Percentiles rank a stretch among this genome's conserved stretches.
phyloP scores from a whole-genome alignment of 2,888 invertebrate genomes.

The Bimastos eiseni region DNA sequence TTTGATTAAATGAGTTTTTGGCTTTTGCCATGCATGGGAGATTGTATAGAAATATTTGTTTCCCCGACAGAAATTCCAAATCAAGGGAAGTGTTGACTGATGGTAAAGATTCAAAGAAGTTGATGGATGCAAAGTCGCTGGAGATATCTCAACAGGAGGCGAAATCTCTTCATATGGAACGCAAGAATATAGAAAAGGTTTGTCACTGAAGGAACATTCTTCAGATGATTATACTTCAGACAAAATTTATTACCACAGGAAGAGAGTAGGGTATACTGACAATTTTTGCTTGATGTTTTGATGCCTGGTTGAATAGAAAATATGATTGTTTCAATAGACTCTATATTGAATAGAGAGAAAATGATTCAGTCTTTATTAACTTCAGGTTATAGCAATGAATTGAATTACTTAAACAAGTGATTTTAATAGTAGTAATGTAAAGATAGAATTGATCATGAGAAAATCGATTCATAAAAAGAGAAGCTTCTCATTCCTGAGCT shows the following conservation, averaged over 20 bases:
- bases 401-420: too few species aligned
- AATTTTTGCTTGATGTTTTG: too few species aligned
- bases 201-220: background rate
- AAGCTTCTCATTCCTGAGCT: too few species aligned
- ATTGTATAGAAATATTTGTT: background rate
- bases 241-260: background rate
- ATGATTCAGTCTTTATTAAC: too few species aligned
- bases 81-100: background rate
- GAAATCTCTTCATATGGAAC: conserved; percentile 46
- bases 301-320: too few species aligned
- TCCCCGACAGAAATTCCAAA: background rate
- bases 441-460: too few species aligned
- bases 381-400: too few species aligned
- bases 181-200: conserved; percentile 42
- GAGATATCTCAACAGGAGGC: conserved; percentile 49
- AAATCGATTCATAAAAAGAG: too few species aligned
- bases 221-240: background rate
- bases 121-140: conserved; percentile 39
- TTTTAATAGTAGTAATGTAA: too few species aligned
- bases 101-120: background rate
- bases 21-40: background rate
- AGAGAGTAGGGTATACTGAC: background rate
- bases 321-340: too few species aligned
- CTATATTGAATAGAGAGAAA: too few species aligned
- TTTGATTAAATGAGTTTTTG: background rate